Evolutionary conservation across 2,888 invertebrate genomes (phyloP).

Genomic region (Drosophila paracracens): DNA sequence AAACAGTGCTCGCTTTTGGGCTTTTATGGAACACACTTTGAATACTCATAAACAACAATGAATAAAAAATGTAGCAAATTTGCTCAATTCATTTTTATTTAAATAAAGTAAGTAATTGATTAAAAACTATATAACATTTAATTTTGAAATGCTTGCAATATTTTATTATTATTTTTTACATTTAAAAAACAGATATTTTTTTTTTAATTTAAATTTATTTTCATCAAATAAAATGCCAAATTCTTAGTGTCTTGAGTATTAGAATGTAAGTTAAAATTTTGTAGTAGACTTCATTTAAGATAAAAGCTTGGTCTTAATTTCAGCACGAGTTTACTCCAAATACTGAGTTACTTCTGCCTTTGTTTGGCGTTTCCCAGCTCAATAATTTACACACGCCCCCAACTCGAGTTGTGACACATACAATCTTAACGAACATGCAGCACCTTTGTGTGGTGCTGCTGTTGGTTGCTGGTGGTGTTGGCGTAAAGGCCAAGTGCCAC

Average conservation of each 20-base stretch:
- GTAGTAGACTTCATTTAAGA: background rate
- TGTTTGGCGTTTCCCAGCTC: conserved; percentile 12
- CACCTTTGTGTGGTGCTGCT: conserved; percentile 26
- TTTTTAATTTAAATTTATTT: background rate
- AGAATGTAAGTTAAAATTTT: too few relatives aligned
- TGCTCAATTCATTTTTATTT: background rate
- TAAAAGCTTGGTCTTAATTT: background rate
- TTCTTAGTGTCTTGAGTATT: background rate
- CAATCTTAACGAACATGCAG: conserved; percentile 20
- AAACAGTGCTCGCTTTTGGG: conserved; percentile 45
- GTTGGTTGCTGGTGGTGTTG: background rate
- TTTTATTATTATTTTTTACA: background rate
- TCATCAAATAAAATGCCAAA: background rate
- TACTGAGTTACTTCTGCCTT: background rate
- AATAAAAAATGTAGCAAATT: background rate
- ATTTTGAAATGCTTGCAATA: background rate
- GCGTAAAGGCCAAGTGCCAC: conserved; percentile 63
- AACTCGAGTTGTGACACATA: conserved; percentile 19
- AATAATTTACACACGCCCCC: conserved; percentile 17
- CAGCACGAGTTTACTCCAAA: background rate
- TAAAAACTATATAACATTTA: background rate
- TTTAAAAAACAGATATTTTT: background rate
- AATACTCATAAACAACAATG: background rate
- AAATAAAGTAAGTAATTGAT: background rate
- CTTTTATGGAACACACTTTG: background rate